phyloP scores from a whole-genome alignment of 1,140 invertebrate genomes.

The Antheraea mylitta region DNA sequence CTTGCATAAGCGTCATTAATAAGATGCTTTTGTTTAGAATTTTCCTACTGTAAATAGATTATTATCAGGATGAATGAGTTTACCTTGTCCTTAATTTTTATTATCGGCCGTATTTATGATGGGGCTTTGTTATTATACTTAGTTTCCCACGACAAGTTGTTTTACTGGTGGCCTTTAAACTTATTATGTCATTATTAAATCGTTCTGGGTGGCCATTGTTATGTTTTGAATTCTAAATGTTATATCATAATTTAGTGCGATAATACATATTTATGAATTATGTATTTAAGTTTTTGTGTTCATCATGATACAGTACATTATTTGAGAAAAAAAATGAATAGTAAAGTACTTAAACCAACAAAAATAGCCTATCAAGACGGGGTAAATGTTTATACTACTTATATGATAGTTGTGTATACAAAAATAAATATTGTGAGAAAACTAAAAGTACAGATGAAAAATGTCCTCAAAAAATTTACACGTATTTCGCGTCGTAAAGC shows the following conservation, averaged over 20 bases:
- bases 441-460: no score
- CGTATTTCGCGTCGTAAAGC: no score
- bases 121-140: neutral
- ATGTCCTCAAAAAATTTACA: no score
- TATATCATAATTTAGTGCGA: neutral
- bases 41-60: constrained; percentile 18
- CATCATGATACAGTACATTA: no score
- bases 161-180: neutral
- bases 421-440: no score
- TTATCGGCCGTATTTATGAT: constrained; percentile 1
- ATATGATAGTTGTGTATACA: no score
- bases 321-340: no score
- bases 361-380: no score
- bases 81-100: constrained; percentile 24
- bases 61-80: constrained; percentile 19
- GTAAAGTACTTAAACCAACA: no score
- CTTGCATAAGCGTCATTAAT: constrained; percentile 39
- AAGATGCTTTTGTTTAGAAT: constrained; percentile 23
- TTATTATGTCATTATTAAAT: constrained; percentile 1
- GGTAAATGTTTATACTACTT: no score
- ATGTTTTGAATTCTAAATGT: neutral
- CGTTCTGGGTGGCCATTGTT: neutral
- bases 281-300: no score
- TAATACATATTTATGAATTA: no score
- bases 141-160: constrained; percentile 1